Base-by-base conservation (phyloP, 2,888 invertebrate genomes). In the Drosophila falleni region DNA sequence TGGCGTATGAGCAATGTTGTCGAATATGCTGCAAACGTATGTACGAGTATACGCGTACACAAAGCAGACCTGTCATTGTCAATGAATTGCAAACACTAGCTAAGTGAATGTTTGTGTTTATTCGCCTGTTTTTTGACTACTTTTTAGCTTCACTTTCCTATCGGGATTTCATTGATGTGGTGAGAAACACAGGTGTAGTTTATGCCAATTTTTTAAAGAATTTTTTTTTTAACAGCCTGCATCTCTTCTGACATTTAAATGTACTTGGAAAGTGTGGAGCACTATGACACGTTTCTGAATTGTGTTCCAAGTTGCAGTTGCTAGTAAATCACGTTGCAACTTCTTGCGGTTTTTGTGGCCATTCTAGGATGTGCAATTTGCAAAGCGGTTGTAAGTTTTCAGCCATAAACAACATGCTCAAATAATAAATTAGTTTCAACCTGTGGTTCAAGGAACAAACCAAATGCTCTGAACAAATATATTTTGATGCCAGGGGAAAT, bases 1-100 rank as follows among this genome's bases (percentile, higher is more conserved):
- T 58, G 71, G 44, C 82, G 82, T 79, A 87, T 83, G 69, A 59
- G 70, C 70, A 59, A 85, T 75, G 46, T 51, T 16, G 11, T 13
- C 33, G 16, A 46, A 37, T 33, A 56, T 53, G 39, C 53, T 10
- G 42, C 23, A 51, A 29, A 29, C 29, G 29, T 31, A 9, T 19
- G 19, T 33, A 5, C 46, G 10, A 19, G 19, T 33, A 4, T 23
- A 23, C 37, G 15, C 11, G 29, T 35, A 29, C 19, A 29, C 37
- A 11, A 23, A 11, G 41, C 11, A 15, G 31, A 56, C 23, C 56
- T 56, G 41, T 13, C 58, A 47, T 6, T 37, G 37, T 31, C 53
- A 44, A 54, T 47, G 54, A 54, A 46, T 47, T 37, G 62, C 39
- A 62, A 62, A 62, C 37, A 59, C 39, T 33, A 26, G 31, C 50